Conservation (phyloP, 2,888 invertebrate species). For the Polietes domitor region DNA sequence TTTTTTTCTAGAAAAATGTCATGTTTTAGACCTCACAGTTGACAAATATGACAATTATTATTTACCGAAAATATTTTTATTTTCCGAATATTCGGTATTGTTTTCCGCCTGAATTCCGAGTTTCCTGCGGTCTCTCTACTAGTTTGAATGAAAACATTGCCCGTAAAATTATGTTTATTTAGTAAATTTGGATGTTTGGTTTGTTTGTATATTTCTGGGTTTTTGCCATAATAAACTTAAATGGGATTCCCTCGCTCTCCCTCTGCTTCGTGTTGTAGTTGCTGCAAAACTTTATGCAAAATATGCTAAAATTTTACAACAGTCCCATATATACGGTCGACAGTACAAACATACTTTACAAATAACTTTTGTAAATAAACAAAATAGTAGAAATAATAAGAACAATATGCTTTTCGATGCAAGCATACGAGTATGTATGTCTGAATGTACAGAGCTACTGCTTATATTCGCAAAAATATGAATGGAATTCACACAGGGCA, state of each 20-base stretch:
- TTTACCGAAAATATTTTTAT: no score
- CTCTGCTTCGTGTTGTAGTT: background rate
- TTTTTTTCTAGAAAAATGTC: no score
- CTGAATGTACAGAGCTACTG: background rate
- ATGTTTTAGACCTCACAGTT: no score
- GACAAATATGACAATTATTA: no score
- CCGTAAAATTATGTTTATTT: slow-evolving; percentile 40
- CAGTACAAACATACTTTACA: slow-evolving; percentile 3
- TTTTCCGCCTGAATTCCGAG: no score
- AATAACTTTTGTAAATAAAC: slow-evolving; percentile 46
- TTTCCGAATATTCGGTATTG: no score
- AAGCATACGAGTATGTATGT: background rate
- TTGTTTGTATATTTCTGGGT: background rate
- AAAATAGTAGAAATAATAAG: slow-evolving; percentile 35
- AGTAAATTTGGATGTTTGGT: background rate
- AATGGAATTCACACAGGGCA: background rate
- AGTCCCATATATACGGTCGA: background rate
- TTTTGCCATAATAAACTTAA: slow-evolving; percentile 53
- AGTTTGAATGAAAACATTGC: slow-evolving; percentile 38
- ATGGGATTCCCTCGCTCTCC: slow-evolving; percentile 26
- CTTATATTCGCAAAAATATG: background rate
- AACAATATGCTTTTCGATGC: slow-evolving; percentile 14
- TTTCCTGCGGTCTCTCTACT: background rate
- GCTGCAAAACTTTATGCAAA: slow-evolving; percentile 54
- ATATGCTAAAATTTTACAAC: slow-evolving; percentile 53